Conservation (phyloP, 1,140 invertebrate species). For the Brachionus koreanus region DNA sequence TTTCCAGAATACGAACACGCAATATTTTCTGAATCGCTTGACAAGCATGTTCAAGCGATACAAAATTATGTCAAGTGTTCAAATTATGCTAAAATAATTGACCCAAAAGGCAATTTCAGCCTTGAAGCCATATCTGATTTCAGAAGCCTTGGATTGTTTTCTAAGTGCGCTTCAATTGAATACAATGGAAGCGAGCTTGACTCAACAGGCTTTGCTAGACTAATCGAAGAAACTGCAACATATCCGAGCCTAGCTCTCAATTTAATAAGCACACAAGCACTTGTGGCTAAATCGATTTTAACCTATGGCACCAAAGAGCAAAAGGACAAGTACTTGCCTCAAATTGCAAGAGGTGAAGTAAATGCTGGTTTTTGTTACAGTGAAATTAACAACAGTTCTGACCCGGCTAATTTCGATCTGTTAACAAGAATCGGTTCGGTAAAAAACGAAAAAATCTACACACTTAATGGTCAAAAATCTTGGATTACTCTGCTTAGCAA, state of each 20-base stretch:
- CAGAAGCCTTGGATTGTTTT: background rate
- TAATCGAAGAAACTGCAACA: background rate
- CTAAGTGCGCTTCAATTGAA: background rate
- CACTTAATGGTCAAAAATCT: slow-evolving; percentile 37
- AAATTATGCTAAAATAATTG: background rate
- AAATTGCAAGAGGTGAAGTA: background rate
- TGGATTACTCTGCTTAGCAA: background rate
- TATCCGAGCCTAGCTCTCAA: slow-evolving; percentile 9
- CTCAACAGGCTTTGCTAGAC: background rate
- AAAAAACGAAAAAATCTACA: slow-evolving; percentile 7
- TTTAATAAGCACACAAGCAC: background rate
- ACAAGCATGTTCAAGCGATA: background rate
- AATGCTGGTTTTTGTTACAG: slow-evolving; percentile 23
- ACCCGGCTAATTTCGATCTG: background rate
- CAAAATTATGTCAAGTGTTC: background rate
- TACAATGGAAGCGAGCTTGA: slow-evolving; percentile 31
- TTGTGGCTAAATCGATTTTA: slow-evolving; percentile 16
- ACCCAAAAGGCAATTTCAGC: slow-evolving; percentile 18
- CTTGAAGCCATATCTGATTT: background rate
- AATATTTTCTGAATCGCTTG: background rate
- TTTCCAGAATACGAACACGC: slow-evolving; percentile 35
- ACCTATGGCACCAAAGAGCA: background rate
- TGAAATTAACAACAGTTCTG: background rate
- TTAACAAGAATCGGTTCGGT: background rate
- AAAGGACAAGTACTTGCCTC: background rate